Conservation (phyloP, 2,113 vertebrate species). For the Gymnorhina tibicen region DNA sequence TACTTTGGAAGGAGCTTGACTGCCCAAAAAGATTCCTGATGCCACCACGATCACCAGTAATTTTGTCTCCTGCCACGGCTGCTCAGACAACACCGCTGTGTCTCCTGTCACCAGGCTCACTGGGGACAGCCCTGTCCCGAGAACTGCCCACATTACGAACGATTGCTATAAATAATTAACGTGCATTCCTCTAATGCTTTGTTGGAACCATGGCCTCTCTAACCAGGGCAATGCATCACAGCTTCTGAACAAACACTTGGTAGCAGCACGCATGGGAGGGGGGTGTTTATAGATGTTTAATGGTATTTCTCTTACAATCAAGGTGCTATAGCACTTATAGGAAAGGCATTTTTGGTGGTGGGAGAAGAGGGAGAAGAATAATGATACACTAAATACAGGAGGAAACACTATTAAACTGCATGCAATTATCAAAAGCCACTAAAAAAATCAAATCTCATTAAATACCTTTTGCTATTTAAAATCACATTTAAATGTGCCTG, state of each 20-base stretch:
- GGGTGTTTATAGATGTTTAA: not conserved
- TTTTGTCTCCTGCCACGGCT: not conserved
- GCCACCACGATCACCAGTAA: not conserved
- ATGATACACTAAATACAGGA: not conserved
- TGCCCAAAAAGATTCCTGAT: not conserved
- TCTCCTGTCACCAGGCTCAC: not conserved
- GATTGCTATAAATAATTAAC: not conserved
- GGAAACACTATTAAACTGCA: not conserved
- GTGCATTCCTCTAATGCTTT: not conserved
- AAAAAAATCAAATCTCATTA: not conserved
- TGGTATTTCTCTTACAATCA: constrained; percentile 3
- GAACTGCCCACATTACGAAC: not conserved
- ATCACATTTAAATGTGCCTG: not conserved
- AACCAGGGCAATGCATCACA: not conserved
- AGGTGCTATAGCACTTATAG: not conserved
- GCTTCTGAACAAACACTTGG: not conserved
- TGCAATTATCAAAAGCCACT: not conserved
- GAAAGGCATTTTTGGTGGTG: not conserved
- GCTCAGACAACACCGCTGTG: fast-evolving
- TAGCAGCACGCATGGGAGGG: not conserved
- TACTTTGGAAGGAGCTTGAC: not conserved
- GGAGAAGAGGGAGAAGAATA: not conserved
- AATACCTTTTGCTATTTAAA: constrained; percentile 1
- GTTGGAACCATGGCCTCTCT: not conserved
- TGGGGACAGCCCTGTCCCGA: not conserved